phyloP scores from a whole-genome alignment of 1,140 invertebrate species.

The Macrocentrus cingulum region DNA sequence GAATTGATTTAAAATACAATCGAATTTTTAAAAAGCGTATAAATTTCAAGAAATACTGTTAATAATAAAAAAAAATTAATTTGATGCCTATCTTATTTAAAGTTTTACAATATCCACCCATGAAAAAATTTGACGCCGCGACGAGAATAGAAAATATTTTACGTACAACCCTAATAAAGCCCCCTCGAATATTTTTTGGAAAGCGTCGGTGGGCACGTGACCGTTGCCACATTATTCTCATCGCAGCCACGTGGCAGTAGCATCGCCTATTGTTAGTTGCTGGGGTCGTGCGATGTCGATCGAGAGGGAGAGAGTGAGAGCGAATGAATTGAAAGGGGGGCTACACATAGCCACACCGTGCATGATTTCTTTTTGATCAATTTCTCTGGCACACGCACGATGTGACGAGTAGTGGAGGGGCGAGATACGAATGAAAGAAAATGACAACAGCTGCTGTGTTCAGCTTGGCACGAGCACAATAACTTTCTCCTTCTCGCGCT shows the following conservation, averaged over 20 bases:
- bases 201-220: conserved; percentile 38
- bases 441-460: conserved; percentile 36
- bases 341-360: conserved; percentile 30
- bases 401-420: neutral
- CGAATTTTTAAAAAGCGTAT: too few species aligned
- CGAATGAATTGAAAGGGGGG: conserved; percentile 17
- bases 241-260: conserved; percentile 43
- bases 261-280: conserved; percentile 27
- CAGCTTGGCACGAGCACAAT: conserved; percentile 32
- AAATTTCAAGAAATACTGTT: too few species aligned
- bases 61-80: too few species aligned
- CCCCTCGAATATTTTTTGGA: neutral
- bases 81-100: too few species aligned
- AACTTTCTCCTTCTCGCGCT: conserved; percentile 27
- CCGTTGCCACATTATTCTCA: conserved; percentile 43
- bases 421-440: conserved; percentile 13
- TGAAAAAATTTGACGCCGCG: too few species aligned
- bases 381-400: conserved; percentile 28
- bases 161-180: neutral
- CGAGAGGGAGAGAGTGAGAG: conserved; percentile 15
- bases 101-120: too few species aligned
- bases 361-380: conserved; percentile 44
- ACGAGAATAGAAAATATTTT: too few species aligned
- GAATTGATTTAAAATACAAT: too few species aligned
- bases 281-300: conserved; percentile 41